These are phyloP conservation scores for Xiphophorus birchmanni DNA, from an alignment of 2,797 vertebrate species.

Conservation along the genomic window DNA sequence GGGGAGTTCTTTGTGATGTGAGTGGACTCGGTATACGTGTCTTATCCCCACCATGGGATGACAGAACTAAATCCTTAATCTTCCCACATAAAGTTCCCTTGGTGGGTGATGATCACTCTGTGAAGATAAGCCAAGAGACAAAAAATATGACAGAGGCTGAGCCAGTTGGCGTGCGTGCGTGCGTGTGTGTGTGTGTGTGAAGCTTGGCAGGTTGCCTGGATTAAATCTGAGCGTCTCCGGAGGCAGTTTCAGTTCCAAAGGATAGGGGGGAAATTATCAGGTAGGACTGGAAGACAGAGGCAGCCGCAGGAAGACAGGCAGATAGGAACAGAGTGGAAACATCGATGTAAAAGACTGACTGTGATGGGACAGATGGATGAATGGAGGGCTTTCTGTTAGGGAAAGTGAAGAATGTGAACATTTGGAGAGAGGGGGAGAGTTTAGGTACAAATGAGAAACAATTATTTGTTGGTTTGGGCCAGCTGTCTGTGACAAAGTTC, in stretches of 20 bases:
- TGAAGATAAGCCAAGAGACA: slow-evolving; percentile 53
- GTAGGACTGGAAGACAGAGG: slow-evolving; percentile 48
- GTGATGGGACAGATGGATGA: slow-evolving; percentile 11
- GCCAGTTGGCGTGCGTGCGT: slow-evolving; percentile 23
- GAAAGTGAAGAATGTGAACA: slow-evolving; percentile 18
- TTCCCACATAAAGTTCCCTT: slow-evolving; percentile 60
- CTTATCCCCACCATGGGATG: slow-evolving; percentile 50
- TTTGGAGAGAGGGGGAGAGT: slow-evolving; percentile 21
- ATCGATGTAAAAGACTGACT: slow-evolving; percentile 35
- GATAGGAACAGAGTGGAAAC: slow-evolving; percentile 47
- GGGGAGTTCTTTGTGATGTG: slow-evolving; percentile 33
- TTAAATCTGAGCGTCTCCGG: slow-evolving; percentile 52
- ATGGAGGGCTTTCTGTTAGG: slow-evolving; percentile 36
- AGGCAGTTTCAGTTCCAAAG: slow-evolving; percentile 43
- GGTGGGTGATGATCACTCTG: slow-evolving; percentile 58
- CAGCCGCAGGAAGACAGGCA: slow-evolving; percentile 32
- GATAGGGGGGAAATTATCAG: slow-evolving; percentile 51
- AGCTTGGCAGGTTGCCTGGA: slow-evolving; percentile 42
- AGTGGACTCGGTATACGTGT: slow-evolving; percentile 56
- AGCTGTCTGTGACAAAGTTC: neutral
- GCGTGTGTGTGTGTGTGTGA: slow-evolving; percentile 29
- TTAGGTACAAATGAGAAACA: neutral
- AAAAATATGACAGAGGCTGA: slow-evolving; percentile 47
- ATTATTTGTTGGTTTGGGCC: neutral
- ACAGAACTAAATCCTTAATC: slow-evolving; percentile 60